These are phyloP conservation scores for Garra rufa DNA, from an alignment of 2,113 vertebrate species.

Conservation along the genomic window DNA sequence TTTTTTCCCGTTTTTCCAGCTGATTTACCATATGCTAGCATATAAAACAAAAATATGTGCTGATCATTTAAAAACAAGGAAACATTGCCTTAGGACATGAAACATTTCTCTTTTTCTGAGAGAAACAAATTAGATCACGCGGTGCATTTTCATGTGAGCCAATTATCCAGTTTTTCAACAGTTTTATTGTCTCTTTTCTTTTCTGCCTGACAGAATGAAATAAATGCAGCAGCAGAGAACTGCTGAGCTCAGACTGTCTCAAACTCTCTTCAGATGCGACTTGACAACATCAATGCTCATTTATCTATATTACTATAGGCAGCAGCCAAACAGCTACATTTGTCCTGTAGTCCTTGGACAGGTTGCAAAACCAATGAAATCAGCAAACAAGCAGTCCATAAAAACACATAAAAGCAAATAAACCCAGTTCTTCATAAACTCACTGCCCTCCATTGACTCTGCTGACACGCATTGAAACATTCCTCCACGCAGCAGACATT, in stretches of 20 bases:
- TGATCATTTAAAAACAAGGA: conserved; percentile 27
- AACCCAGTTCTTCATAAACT: conserved; percentile 1
- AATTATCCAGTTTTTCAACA: conserved; percentile 1
- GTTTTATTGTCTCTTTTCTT: conserved; percentile 2
- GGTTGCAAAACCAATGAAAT: conserved; percentile 21
- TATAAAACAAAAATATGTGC: conserved; percentile 28
- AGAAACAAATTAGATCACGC: conserved; percentile 14
- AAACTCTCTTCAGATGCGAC: conserved; percentile 23
- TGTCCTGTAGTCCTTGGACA: conserved; percentile 6
- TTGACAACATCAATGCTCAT: conserved; percentile 37
- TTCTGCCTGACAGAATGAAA: conserved; percentile 26
- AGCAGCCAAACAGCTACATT: conserved; percentile 24
- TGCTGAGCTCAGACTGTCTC: conserved; percentile 29
- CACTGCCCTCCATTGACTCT: neutral
- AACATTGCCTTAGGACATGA: neutral
- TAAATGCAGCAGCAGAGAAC: conserved; percentile 18
- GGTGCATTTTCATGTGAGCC: conserved; percentile 13
- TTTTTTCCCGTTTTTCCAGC: neutral
- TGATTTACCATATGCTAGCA: conserved; percentile 17
- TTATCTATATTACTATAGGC: conserved; percentile 34
- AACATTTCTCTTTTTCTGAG: neutral
- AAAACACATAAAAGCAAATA: conserved; percentile 6
- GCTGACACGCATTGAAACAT: neutral
- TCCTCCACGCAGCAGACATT: neutral
- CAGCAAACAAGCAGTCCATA: conserved; percentile 13